Conservation (phyloP, 2,113 vertebrate genomes). For the Danionella cerebrum region DNA sequence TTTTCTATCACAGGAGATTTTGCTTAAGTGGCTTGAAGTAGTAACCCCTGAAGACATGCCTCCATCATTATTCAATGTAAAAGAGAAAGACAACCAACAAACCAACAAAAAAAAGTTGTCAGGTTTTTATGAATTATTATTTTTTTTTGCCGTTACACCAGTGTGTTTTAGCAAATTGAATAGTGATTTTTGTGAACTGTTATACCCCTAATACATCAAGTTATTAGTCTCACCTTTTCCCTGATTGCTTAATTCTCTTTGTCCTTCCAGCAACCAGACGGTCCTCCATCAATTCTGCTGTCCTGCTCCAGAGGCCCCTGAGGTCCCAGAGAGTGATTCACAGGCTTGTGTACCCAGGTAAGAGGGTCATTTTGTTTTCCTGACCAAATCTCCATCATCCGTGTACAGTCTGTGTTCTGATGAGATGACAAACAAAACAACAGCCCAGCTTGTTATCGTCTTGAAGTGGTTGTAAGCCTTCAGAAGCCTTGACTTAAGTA, state of each 20-base stretch:
- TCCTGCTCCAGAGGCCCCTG: constrained; percentile 85
- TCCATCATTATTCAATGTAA: too few relatives aligned
- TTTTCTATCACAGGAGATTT: too few relatives aligned
- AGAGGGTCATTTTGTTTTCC: constrained; percentile 42
- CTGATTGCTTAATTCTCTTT: background rate
- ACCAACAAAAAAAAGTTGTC: too few relatives aligned
- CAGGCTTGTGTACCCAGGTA: constrained; percentile 70
- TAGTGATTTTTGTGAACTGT: too few relatives aligned
- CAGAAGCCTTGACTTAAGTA: background rate
- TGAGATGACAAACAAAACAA: constrained; percentile 47
- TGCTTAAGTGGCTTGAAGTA: too few relatives aligned
- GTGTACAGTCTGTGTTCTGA: constrained; percentile 30
- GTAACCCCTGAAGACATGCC: too few relatives aligned
- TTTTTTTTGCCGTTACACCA: too few relatives aligned
- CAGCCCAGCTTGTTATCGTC: constrained; percentile 46
- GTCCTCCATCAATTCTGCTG: constrained; percentile 98
- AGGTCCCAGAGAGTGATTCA: constrained; percentile 76
- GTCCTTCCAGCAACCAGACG: constrained; percentile 81
- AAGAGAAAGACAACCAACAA: too few relatives aligned
- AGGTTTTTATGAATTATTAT: too few relatives aligned
- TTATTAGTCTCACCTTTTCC: too few relatives aligned
- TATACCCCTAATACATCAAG: too few relatives aligned
- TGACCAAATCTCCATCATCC: constrained; percentile 22
- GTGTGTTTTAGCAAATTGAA: too few relatives aligned
- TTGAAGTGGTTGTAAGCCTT: constrained; percentile 61